These are phyloP conservation scores for Brachionichthys hirsutus DNA, from an alignment of 2,113 vertebrate species.

Conservation along the genomic window DNA sequence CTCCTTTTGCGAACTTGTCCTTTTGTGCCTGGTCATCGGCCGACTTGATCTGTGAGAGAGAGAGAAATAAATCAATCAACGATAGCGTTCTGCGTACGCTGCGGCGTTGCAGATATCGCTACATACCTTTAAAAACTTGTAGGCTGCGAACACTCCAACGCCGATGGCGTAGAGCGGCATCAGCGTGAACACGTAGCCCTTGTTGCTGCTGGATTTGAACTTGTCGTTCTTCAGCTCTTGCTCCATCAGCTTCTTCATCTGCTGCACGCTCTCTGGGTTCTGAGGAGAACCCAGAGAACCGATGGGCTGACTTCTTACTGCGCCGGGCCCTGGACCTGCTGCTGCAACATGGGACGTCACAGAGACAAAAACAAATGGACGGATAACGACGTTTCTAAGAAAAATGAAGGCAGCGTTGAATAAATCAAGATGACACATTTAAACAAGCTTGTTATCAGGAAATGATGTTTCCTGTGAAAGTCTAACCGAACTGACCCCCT, in stretches of 20 bases:
- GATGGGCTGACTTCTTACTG: conserved; percentile 54
- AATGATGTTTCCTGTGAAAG: too few species aligned
- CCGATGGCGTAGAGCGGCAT: conserved; percentile 88
- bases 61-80: neutral
- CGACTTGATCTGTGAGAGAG: conserved; percentile 79
- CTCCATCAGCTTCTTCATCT: conserved; percentile 85
- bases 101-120: neutral
- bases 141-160: conserved; percentile 87
- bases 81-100: neutral
- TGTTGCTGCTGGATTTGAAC: conserved; percentile 77
- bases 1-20: conserved; percentile 74
- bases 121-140: conserved; percentile 87
- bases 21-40: conserved; percentile 79
- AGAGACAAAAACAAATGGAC: neutral
- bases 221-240: conserved; percentile 83
- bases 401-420: too few species aligned
- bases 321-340: conserved; percentile 51
- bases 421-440: too few species aligned
- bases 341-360: neutral
- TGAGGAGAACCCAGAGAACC: conserved; percentile 61
- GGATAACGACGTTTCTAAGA: too few species aligned
- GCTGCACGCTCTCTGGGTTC: conserved; percentile 74
- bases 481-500: too few species aligned
- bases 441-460: too few species aligned
- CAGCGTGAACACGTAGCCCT: conserved; percentile 86